Percentiles rank a stretch among this genome's conserved stretches.
These are phyloP conservation scores for Zaprionus inermis DNA, from an alignment of 1,140 invertebrate species.

Conservation along the genomic window DNA sequence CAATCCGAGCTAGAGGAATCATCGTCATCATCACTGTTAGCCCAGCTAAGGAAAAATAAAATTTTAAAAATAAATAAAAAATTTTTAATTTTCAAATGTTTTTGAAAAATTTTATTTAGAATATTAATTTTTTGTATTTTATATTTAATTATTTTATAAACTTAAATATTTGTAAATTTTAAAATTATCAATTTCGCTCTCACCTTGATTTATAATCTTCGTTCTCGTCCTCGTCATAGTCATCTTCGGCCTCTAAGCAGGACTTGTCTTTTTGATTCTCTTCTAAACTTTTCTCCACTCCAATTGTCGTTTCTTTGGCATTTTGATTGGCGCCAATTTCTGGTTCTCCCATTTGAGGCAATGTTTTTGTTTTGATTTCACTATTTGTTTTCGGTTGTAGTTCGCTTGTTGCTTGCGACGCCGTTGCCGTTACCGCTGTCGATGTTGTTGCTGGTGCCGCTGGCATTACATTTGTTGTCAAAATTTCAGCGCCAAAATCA, in stretches of 20 bases:
- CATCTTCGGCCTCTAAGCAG: constrained; percentile 48
- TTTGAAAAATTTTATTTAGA: background rate
- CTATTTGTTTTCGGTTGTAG: constrained; percentile 65
- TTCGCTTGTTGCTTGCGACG: constrained; percentile 62
- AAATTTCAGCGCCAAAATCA: constrained; percentile 83
- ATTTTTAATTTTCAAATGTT: background rate
- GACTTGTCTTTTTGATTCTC: constrained; percentile 36
- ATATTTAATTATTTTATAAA: background rate
- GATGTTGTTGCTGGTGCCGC: constrained; percentile 36
- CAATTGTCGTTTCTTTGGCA: constrained; percentile 21
- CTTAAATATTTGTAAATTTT: background rate
- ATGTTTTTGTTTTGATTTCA: constrained; percentile 80
- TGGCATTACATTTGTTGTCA: constrained; percentile 56
- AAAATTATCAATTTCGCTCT: background rate
- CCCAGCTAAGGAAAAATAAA: constrained; percentile 19
- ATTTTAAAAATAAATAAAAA: background rate
- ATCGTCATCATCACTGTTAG: constrained; percentile 79
- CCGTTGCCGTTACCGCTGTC: constrained; percentile 7
- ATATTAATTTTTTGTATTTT: background rate
- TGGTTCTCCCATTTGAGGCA: constrained; percentile 67
- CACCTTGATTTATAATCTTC: constrained; percentile 58
- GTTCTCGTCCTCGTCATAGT: constrained; percentile 62
- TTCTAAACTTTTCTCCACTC: constrained; percentile 14
- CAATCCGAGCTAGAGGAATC: constrained; percentile 87
- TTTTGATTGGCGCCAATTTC: constrained; percentile 67